Evolutionary conservation across 2,113 vertebrate genomes (phyloP).

Genomic region (Colinus virginianus): DNA sequence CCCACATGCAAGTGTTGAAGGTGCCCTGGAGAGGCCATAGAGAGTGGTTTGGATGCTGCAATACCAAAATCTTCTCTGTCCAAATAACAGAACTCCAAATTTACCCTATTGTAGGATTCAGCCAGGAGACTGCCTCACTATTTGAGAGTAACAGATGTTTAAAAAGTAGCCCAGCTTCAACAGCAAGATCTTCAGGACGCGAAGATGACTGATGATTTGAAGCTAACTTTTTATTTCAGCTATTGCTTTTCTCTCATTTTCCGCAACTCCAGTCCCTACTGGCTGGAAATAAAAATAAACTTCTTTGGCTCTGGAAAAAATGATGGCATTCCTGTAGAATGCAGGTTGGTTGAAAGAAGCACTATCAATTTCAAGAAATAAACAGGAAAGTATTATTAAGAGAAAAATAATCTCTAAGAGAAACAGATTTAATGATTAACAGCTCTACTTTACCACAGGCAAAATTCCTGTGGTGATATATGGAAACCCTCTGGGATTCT

Average conservation of each 20-base stretch:
- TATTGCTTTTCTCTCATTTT: slow-evolving; percentile 8
- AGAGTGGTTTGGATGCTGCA: fast-evolving
- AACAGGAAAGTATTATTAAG: slow-evolving; percentile 18
- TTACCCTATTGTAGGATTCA: not conserved
- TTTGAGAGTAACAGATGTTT: not conserved
- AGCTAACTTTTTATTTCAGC: not conserved
- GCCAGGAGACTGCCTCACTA: not conserved
- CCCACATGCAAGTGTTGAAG: not conserved
- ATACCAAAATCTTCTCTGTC: not conserved
- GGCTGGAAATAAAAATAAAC: slow-evolving; percentile 18
- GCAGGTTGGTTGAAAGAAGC: slow-evolving; percentile 13
- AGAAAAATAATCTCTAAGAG: slow-evolving; percentile 26
- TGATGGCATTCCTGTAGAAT: slow-evolving; percentile 25
- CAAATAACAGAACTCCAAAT: not conserved
- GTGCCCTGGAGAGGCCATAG: not conserved
- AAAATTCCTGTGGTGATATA: not conserved
- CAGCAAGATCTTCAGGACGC: not conserved
- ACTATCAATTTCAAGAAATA: slow-evolving; percentile 9
- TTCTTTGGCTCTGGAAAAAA: slow-evolving; percentile 13
- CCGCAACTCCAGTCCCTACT: not conserved
- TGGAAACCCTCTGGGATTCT: not conserved
- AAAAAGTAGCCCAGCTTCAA: not conserved
- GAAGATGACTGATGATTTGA: not conserved
- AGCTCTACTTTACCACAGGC: not conserved
- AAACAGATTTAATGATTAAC: slow-evolving; percentile 5